Evolutionary conservation across 2,888 invertebrate genomes (phyloP), one percentile per base, ranked within the genome.

Genomic region (Melanophora roralis): DNA sequence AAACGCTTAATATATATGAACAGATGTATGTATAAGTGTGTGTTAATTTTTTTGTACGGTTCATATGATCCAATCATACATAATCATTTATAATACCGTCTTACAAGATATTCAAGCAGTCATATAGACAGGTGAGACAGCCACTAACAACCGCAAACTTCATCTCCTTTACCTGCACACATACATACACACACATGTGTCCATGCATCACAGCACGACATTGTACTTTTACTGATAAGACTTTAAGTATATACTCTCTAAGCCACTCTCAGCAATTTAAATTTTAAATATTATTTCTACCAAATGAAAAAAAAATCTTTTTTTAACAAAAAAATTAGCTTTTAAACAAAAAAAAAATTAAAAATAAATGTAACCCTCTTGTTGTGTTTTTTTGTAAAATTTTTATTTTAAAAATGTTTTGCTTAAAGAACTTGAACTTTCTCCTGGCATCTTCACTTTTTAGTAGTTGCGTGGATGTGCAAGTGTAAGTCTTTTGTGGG

Each of bases 181-280:
- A n/a, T n/a, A n/a, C n/a, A n/a, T n/a, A n/a, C n/a, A n/a, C n/a
- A n/a, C n/a, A n/a, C n/a, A n/a, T n/a, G n/a, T n/a, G n/a, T n/a
- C n/a, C n/a, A n/a, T n/a, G n/a, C n/a, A n/a, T 3, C 21, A 34
- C 32, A 23, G 45, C 67, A 60, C 73, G 51, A 68, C 57, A 43
- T 40, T 55, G 62, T 69, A 76, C 75, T 69, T 76, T 68, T 76
- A 62, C 75, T 76, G 75, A 76, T 62, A 76, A 76, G 14, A 62
- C 62, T 43, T n/a, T 32, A 27, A 27, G 9, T 14, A 32, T 9
- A 16, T 16, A 5, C 9, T n/a, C n/a, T n/a, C n/a, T n/a, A n/a
- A 47, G 27, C 36, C 69, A 59, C 27, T 51, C 45, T 45, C 55
- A 45, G 16, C 53, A 60, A 45, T 53, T 68, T 49, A 36, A 60